These are phyloP conservation scores for Apteryx owenii DNA, from an alignment of 2,113 vertebrate species.

Conservation along the genomic window DNA sequence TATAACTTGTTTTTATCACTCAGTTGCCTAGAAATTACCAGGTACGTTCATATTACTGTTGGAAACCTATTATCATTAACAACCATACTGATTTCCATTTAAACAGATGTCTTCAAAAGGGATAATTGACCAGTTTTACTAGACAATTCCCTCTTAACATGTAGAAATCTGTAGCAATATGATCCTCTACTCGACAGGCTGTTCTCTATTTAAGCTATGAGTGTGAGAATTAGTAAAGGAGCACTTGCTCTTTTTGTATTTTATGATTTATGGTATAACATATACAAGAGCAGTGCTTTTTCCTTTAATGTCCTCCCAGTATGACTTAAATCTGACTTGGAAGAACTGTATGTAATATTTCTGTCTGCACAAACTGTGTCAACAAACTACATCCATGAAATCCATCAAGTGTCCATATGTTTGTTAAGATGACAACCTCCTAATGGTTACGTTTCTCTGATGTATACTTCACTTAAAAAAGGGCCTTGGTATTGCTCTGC, in stretches of 20 bases:
- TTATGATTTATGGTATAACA: not conserved
- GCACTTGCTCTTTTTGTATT: not conserved
- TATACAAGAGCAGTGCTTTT: not conserved
- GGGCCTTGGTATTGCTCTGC: not conserved
- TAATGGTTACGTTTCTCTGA: not conserved
- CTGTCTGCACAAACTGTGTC: not conserved
- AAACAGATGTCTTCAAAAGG: conserved; percentile 19
- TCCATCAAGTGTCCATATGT: not conserved
- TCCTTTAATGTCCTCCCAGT: not conserved
- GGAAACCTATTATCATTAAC: conserved; percentile 48
- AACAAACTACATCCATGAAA: not conserved
- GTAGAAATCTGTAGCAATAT: not conserved
- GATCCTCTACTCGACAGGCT: not conserved
- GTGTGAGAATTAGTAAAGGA: not conserved
- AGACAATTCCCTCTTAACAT: conserved; percentile 24
- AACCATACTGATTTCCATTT: conserved; percentile 34
- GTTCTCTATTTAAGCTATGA: not conserved
- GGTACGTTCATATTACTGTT: not conserved
- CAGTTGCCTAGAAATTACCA: conserved; percentile 43
- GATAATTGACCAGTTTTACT: conserved; percentile 13
- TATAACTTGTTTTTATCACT: conserved; percentile 30
- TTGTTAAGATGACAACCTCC: not conserved
- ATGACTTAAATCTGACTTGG: not conserved
- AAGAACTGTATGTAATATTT: not conserved
- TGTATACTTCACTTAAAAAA: not conserved